Evolutionary conservation across 2,797 vertebrate species (phyloP).

Genomic region (Potorous gilbertii): DNA sequence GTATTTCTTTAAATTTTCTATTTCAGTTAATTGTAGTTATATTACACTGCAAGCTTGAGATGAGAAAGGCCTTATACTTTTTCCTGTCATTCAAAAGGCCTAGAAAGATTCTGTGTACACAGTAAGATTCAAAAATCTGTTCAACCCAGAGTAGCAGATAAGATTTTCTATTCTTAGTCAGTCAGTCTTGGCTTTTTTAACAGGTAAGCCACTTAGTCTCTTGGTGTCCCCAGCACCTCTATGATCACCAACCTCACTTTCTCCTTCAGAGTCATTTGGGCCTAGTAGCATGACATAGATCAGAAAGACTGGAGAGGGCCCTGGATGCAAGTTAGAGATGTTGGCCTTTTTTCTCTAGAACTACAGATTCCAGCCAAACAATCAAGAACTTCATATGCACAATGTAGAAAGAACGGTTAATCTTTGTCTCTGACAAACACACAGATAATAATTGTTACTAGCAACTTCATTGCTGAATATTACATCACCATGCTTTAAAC

Average conservation of each 20-base stretch:
- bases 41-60: not conserved
- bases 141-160: conserved; percentile 14
- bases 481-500: not conserved
- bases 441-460: not conserved
- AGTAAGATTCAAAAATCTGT: conserved; percentile 46
- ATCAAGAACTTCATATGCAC: not conserved
- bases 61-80: not conserved
- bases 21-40: not conserved
- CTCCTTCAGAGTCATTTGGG: no score
- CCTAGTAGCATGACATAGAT: no score
- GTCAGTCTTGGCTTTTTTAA: not conserved
- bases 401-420: conserved; percentile 19
- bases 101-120: not conserved
- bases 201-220: not conserved
- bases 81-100: not conserved
- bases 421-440: conserved; percentile 24
- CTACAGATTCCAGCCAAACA: not conserved
- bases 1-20: not conserved
- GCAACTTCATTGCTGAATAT: conserved; percentile 26
- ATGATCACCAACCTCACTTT: not conserved
- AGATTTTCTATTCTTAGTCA: not conserved
- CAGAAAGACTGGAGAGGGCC: no score
- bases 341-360: not conserved
- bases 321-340: no score
- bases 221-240: not conserved